phyloP scores from a whole-genome alignment of 2,113 vertebrate species.

The Elanoides forficatus region DNA sequence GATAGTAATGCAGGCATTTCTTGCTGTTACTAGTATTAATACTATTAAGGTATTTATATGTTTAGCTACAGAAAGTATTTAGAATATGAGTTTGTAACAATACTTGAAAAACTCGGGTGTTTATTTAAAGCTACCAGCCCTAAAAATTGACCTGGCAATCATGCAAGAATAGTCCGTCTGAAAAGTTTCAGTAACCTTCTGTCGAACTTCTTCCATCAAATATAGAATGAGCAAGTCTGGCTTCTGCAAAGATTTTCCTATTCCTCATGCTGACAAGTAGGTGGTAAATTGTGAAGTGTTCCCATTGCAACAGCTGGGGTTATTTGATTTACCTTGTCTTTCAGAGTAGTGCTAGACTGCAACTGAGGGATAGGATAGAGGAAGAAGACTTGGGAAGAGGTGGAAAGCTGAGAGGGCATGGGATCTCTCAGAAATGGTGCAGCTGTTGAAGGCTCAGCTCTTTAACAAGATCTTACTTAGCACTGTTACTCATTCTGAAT shows the following conservation, averaged over 20 bases:
- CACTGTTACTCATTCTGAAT: not conserved
- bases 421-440: not conserved
- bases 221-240: rapidly evolving
- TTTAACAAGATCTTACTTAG: not conserved
- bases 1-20: not conserved
- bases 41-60: not conserved
- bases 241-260: not conserved
- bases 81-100: not conserved
- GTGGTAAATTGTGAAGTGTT: not conserved
- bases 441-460: not conserved
- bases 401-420: not conserved
- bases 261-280: not conserved
- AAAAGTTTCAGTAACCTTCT: not conserved
- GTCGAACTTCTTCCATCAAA: not conserved
- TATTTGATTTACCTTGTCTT: not conserved
- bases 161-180: not conserved
- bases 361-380: not conserved
- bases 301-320: not conserved
- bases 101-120: not conserved
- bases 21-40: not conserved
- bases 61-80: not conserved
- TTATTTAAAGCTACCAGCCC: not conserved
- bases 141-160: not conserved
- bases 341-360: not conserved
- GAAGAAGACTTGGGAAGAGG: not conserved